These are phyloP conservation scores for Halcyon malimbica DNA, from an alignment of 2,113 vertebrate species.

Conservation along the genomic window DNA sequence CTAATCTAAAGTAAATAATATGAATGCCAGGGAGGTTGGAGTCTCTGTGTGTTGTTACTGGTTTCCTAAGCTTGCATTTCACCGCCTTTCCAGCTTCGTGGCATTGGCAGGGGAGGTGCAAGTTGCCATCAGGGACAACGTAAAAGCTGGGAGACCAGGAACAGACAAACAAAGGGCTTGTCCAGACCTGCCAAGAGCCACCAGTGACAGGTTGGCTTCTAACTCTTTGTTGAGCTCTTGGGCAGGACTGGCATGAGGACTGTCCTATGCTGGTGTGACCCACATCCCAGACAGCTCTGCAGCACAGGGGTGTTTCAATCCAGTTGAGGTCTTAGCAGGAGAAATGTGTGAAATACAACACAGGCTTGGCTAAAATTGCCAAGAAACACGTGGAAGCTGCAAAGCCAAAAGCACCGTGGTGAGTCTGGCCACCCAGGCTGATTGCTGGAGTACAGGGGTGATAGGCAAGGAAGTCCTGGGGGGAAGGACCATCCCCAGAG, in stretches of 20 bases:
- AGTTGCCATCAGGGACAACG: background rate
- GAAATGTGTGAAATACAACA: background rate
- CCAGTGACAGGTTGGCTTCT: background rate
- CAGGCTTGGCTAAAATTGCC: background rate
- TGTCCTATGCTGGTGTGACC: fast-evolving
- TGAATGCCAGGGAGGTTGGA: background rate
- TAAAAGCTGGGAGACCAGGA: background rate
- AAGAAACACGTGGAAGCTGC: background rate
- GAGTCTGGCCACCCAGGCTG: background rate
- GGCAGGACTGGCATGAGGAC: background rate
- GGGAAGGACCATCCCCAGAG: background rate
- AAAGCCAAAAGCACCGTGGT: background rate
- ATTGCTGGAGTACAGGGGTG: background rate
- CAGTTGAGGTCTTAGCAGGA: background rate
- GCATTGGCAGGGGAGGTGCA: background rate
- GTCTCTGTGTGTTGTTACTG: background rate
- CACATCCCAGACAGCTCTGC: background rate
- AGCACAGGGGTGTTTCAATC: background rate
- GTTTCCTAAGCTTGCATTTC: background rate
- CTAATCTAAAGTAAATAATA: background rate
- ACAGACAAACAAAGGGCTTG: background rate
- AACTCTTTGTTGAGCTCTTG: background rate
- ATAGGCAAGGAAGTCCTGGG: background rate
- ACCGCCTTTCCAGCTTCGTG: background rate
- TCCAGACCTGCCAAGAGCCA: background rate